Conservation (phyloP, 2,888 invertebrate species). For the Oxyteleia sp. region DNA sequence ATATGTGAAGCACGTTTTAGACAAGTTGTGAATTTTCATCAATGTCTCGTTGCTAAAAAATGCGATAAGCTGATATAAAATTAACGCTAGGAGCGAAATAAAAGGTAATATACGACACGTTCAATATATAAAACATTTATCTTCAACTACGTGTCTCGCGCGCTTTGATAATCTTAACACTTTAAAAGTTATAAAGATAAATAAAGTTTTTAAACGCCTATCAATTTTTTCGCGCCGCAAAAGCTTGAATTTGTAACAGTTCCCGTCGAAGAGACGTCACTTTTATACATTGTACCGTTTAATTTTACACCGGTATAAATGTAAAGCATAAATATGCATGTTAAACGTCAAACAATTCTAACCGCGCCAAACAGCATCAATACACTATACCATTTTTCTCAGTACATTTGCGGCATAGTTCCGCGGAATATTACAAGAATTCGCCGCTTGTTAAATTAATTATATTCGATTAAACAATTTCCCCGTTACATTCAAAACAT, state of each 20-base stretch:
- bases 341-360: slow-evolving; percentile 16
- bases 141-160: slow-evolving; percentile 19
- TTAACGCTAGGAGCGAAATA: slow-evolving; percentile 35
- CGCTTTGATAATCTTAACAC: slow-evolving; percentile 23
- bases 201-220: slow-evolving; percentile 18
- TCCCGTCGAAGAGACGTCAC: neutral
- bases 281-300: neutral
- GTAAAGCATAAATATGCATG: neutral
- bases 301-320: slow-evolving; percentile 6
- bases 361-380: slow-evolving; percentile 2
- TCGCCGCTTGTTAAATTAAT: slow-evolving; percentile 13
- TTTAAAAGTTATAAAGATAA: slow-evolving; percentile 12
- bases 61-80: slow-evolving; percentile 29
- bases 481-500: slow-evolving; percentile 24
- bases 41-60: slow-evolving; percentile 23
- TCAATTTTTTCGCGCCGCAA: neutral
- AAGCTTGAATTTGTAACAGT: neutral
- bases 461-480: slow-evolving; percentile 15
- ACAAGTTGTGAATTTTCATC: slow-evolving; percentile 7
- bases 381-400: slow-evolving; percentile 13
- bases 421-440: slow-evolving; percentile 21
- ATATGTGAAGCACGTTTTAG: slow-evolving; percentile 1
- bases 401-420: slow-evolving; percentile 19
- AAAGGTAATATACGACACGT: slow-evolving; percentile 22
- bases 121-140: slow-evolving; percentile 38